Conservation (phyloP, 2,113 vertebrate genomes). For the Cynocephalus volans region DNA sequence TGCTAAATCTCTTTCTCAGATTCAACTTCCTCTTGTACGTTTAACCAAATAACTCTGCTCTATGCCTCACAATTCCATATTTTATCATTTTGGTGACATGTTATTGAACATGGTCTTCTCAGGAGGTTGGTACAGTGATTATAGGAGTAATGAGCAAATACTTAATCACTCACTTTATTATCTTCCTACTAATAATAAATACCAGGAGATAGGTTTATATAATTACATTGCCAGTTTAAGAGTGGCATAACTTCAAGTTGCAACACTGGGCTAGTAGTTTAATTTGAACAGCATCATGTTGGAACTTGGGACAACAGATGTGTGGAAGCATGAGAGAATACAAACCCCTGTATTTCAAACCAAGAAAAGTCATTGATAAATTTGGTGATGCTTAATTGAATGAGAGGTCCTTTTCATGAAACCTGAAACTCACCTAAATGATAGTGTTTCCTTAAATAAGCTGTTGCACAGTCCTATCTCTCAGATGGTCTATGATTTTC, state of each 20-base stretch:
- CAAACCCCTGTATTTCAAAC: slow-evolving; percentile 69
- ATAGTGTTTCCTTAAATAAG: background rate
- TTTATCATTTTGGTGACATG: slow-evolving; percentile 84
- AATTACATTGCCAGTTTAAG: slow-evolving; percentile 85
- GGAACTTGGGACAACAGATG: slow-evolving; percentile 60
- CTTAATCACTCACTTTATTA: slow-evolving; percentile 87
- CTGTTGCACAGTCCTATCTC: background rate
- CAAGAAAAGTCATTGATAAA: background rate
- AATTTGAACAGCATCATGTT: slow-evolving; percentile 14
- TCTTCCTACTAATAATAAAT: slow-evolving; percentile 88
- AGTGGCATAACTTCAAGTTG: slow-evolving; percentile 73
- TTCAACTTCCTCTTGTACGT: slow-evolving; percentile 73
- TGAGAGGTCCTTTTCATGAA: background rate
- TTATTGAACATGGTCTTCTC: slow-evolving; percentile 85
- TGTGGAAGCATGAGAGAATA: slow-evolving; percentile 60
- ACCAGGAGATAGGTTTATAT: slow-evolving; percentile 81
- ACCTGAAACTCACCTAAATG: background rate
- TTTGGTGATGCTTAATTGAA: background rate
- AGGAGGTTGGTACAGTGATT: slow-evolving; percentile 82
- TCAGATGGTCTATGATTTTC: background rate
- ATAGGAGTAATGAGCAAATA: slow-evolving; percentile 83
- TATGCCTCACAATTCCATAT: slow-evolving; percentile 75
- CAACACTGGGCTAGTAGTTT: slow-evolving; percentile 78
- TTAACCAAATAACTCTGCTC: slow-evolving; percentile 80
- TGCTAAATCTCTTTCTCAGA: slow-evolving; percentile 37